A percentile compares a stretch with the other conserved stretches of the same genome.
phyloP scores from a whole-genome alignment of 2,888 invertebrate species.

The Troilus luridus region DNA sequence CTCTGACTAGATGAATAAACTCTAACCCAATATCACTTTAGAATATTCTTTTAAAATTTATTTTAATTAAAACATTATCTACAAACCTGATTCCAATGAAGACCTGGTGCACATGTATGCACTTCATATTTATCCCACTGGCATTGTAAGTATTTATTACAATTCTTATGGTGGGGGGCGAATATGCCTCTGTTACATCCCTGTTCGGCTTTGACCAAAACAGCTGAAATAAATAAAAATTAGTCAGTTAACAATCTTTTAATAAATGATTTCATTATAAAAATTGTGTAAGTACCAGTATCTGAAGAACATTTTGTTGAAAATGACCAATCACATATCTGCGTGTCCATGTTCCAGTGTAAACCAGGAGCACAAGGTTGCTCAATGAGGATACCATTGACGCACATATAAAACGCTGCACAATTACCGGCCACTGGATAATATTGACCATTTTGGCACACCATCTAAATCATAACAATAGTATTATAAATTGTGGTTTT shows the following conservation, averaged over 20 bases:
- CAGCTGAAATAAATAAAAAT: constrained; percentile 48
- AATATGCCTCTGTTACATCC: constrained; percentile 69
- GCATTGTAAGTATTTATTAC: constrained; percentile 82
- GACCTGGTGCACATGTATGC: constrained; percentile 79
- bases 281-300: neutral
- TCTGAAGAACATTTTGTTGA: constrained; percentile 76
- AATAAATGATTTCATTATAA: neutral
- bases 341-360: constrained; percentile 80
- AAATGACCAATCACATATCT: constrained; percentile 86
- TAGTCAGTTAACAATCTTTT: neutral
- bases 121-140: constrained; percentile 83
- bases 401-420: constrained; percentile 82
- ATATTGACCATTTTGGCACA: constrained; percentile 70
- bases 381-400: constrained; percentile 79
- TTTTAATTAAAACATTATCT: no score
- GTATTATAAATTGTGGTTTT: neutral
- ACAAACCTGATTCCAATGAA: constrained; percentile 81
- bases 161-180: constrained; percentile 78
- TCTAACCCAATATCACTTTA: no score
- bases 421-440: constrained; percentile 78
- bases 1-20: no score
- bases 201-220: constrained; percentile 56
- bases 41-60: no score
- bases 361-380: constrained; percentile 85
- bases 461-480: constrained; percentile 25